Evolutionary conservation across 1,140 invertebrate genomes (phyloP), one percentile per base, ranked within the genome.

Genomic region (Palaemon carinicauda): DNA sequence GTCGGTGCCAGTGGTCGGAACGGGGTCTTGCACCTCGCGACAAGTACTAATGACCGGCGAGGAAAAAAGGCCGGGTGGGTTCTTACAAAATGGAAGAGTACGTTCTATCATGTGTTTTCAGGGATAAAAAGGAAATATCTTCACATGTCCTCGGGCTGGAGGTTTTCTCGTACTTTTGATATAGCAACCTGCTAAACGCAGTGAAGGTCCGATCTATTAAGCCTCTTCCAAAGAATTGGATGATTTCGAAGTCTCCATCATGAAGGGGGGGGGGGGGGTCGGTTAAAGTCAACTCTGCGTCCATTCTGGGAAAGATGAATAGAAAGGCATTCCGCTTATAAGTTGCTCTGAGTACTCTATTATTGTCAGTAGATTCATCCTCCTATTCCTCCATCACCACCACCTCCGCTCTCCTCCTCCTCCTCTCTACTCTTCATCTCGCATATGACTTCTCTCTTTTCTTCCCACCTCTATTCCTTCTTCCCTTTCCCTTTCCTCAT

Each of bases 111-210:
- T 89, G 88, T 89, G 88, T 89, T 89, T 89, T 89, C 88, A 77
- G 88, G 80, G 88, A 89, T 89, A 89, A 89, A 89, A 87, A 89
- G 88, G 87, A 89, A 89, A 89, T 89, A 87, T 89, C 86, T 89
- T 87, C 85, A 82, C 88, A 87, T 89, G 88, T 89, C 88, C 85
- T 87, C 88, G 81, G 83, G 80, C 56, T 50, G 65, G 78, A 84
- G 83, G 60, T 89, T 89, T 87, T 89, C 87, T 89, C 84, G 73
- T 81, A 81, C 29, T 69, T 51, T 74, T 89, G 88, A 89, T 89
- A 82, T 81, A 80, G 65, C 75, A 80, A 56, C 81, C 85, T 87
- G 88, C 75, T 80, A 29, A 2, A n/a, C 21, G n/a, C 69, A 17
- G 51, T 89, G 88, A 89, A 83, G 80, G 84, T 41, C 77, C 85